Evolutionary conservation across 1,140 invertebrate genomes (phyloP), one percentile per base, ranked within the genome.

Genomic region (Neodiprion fabricii): DNA sequence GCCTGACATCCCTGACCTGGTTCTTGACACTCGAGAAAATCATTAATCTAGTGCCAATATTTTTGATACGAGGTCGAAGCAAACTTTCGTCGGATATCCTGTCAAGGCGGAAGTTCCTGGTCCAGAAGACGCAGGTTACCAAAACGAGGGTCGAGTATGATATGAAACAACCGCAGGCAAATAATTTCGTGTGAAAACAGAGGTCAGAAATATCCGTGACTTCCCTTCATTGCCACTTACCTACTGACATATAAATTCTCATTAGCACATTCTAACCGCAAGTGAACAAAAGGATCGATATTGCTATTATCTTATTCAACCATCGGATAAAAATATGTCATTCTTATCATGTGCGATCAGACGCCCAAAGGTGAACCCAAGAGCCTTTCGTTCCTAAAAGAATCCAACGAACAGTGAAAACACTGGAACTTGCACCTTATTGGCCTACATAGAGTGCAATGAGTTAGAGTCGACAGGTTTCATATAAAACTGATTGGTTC

Each of bases 1-100:
- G n/a, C 53, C 9, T 61, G 53, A 12, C 5, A 61, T 61, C 53
- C 53, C 53, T 61, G 53, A 61, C 53, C 53, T 61, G 53, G 53
- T 61, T 61, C 8, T 61, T 12, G 53, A 61, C 53, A 61, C 53
- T 61, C 53, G 53, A 61, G n/a, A 61, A 61, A 61, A 61, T 61
- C 53, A 61, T 61, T 61, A 4, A 17, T 61, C 53, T 40, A 40
- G 11, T 17, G n/a, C 53, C 11, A 17, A 17, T 61, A 61, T 40
- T 40, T 40, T 3, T 17, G n/a, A 61, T 17, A 9, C 53, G 53
- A 61, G 53, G 53, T 61, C 53, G n/a, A 61, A 61, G n/a, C 4
- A 12, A 14, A 17, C 53, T 61, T 17, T 61, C 53, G 11, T 12
- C 11, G n/a, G n/a, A 61, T 12, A 14, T 61, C 53, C 53, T 12